Base-by-base conservation (phyloP, 1,140 invertebrate species). In the Drosophila simulans region DNA sequence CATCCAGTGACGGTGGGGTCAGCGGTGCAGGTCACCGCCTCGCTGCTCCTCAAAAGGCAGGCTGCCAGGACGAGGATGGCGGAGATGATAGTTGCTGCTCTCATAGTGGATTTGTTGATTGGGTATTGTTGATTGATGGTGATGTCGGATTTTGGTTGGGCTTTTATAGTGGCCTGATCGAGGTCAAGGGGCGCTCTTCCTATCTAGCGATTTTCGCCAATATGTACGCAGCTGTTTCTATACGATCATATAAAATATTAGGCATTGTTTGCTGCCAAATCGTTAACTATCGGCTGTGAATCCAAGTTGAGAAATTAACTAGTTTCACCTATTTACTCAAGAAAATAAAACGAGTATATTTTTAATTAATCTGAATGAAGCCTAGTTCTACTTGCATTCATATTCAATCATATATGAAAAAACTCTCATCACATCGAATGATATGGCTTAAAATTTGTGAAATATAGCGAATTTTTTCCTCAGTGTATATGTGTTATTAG, bases 161-260 rank as follows among this genome's bases (percentile, higher is more conserved):
- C 35, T 73, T 74, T 40, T 73, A 73, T 73, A 73, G 56, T 17
- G 4, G 11, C 17, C 77, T 54, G 31, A 70, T 70, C 17, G 11
- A 58, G 66, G 25, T 31, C 17, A 8, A 51, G 66, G 10, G 17
- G 43, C 15, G 43, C 22, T 11, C 22, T 13, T 27, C 15, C 22
- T 12, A 35, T 2, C 4, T 10, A 13, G 12, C 31, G 49, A 52
- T 34, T 20, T 52, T 17, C 25, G 15, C 10, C 12, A 45, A 43
- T 71, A 31, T 60, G 15, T 68, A 35, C 45, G 42, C 77, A 80
- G 77, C 54, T 80, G 77, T 53, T 80, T 34, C n/a, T 12, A 43
- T 27, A 8, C 1, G 17, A 27, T 63, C 34, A 51, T 34, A 0
- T n/a, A 51, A 49, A 3, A 11, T 17, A 22, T 37, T 15, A 11